A percentile compares a stretch with the other conserved stretches of the same genome.
phyloP scores from a whole-genome alignment of 1,140 invertebrate genomes.

The Drosophila ercepeae region DNA sequence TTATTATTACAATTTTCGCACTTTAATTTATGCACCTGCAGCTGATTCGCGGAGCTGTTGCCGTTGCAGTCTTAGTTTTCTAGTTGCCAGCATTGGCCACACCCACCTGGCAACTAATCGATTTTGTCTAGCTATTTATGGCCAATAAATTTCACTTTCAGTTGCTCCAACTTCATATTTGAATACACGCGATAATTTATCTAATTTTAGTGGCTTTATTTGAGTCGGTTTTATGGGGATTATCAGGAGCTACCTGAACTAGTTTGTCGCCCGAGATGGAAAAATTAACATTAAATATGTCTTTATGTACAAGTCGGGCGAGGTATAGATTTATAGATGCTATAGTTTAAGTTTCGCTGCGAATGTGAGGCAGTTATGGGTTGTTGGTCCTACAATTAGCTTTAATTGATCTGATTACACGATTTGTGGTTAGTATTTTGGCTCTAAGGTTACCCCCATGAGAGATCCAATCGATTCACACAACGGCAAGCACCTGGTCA shows the following conservation, averaged over 20 bases:
- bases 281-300: background rate
- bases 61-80: background rate
- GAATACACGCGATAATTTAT: conserved; percentile 61
- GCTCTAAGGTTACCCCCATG: conserved; percentile 20
- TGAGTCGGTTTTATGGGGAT: conserved; percentile 42
- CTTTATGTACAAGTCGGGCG: background rate
- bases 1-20: conserved; percentile 76
- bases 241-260: conserved; percentile 32
- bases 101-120: conserved; percentile 74
- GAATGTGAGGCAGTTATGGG: background rate
- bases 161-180: conserved; percentile 61
- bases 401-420: conserved; percentile 74
- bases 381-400: conserved; percentile 32
- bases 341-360: background rate
- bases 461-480: conserved; percentile 61
- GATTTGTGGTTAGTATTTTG: conserved; percentile 18
- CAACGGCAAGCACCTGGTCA: conserved; percentile 64
- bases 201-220: conserved; percentile 50
- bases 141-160: conserved; percentile 79
- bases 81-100: conserved; percentile 59
- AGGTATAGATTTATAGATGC: background rate
- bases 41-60: conserved; percentile 63
- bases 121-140: conserved; percentile 78
- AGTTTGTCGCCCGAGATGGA: conserved; percentile 4
- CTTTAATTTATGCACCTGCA: conserved; percentile 81